Evolutionary conservation across 2,797 vertebrate species (phyloP).

Genomic region (Toxotes lorentzi): DNA sequence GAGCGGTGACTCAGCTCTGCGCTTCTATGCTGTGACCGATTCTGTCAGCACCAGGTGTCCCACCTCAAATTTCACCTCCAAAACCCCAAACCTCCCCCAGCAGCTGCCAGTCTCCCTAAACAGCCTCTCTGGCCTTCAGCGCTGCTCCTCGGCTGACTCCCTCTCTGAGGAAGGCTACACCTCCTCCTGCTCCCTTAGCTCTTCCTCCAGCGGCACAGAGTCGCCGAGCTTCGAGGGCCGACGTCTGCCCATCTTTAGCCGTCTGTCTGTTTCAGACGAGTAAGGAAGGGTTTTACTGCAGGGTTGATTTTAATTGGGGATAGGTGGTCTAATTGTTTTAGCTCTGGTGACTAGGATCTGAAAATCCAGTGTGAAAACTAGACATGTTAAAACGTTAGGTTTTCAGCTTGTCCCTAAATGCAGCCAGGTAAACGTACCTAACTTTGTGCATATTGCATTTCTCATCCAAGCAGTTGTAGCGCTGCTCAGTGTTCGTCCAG

Average conservation of each 20-base stretch:
- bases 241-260: slow-evolving; percentile 92
- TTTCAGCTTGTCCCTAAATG: slow-evolving; percentile 18
- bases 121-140: slow-evolving; percentile 73
- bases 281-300: slow-evolving; percentile 64
- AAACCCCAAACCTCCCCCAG: slow-evolving; percentile 37
- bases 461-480: slow-evolving; percentile 76
- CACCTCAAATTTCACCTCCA: slow-evolving; percentile 30
- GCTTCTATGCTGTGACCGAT: slow-evolving; percentile 77
- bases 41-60: slow-evolving; percentile 17
- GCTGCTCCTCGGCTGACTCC: slow-evolving; percentile 88
- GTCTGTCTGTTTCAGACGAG: slow-evolving; percentile 88
- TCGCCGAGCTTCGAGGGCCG: slow-evolving; percentile 85
- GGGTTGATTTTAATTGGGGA: slow-evolving; percentile 43
- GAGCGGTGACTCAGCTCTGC: slow-evolving; percentile 37
- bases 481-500: slow-evolving; percentile 80
- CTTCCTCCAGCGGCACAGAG: slow-evolving; percentile 82
- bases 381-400: neutral
- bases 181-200: slow-evolving; percentile 88
- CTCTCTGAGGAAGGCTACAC: slow-evolving; percentile 89
- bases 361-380: slow-evolving; percentile 6
- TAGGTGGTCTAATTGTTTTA: slow-evolving; percentile 21
- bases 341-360: slow-evolving; percentile 21
- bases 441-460: slow-evolving; percentile 87
- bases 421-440: slow-evolving; percentile 54
- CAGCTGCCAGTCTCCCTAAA: slow-evolving; percentile 44